Conservation (phyloP, 2,797 vertebrate genomes). For the Neosilurus hyrtlii region DNA sequence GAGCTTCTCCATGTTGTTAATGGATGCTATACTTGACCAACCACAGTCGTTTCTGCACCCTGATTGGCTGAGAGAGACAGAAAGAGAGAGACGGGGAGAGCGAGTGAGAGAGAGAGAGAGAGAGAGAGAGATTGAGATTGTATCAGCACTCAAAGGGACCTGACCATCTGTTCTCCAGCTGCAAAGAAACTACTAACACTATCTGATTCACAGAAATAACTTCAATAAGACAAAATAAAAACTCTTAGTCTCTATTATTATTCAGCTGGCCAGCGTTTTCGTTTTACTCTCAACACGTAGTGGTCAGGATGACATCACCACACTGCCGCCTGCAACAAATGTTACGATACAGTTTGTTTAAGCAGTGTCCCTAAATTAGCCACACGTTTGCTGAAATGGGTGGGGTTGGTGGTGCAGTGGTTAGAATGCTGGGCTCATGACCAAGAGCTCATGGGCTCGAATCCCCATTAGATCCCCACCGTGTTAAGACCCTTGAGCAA, state of each 20-base stretch:
- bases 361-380: neutral
- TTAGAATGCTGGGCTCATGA: too few relatives aligned
- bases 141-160: conserved; percentile 16
- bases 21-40: neutral
- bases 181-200: conserved; percentile 49
- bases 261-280: neutral
- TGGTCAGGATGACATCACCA: neutral
- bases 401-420: too few relatives aligned
- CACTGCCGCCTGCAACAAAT: conserved; percentile 7
- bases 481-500: too few relatives aligned
- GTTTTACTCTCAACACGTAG: neutral
- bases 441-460: too few relatives aligned
- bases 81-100: neutral
- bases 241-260: neutral
- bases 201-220: conserved; percentile 9
- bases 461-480: too few relatives aligned
- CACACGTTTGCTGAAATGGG: neutral
- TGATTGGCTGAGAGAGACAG: neutral
- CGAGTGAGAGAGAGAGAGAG: neutral
- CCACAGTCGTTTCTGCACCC: neutral
- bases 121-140: conserved; percentile 6
- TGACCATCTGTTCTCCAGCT: conserved; percentile 31
- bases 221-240: neutral
- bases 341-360: neutral
- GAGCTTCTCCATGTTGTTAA: neutral